Base-by-base conservation (phyloP, 2,113 vertebrate genomes). In the Seriola aureovittata region DNA sequence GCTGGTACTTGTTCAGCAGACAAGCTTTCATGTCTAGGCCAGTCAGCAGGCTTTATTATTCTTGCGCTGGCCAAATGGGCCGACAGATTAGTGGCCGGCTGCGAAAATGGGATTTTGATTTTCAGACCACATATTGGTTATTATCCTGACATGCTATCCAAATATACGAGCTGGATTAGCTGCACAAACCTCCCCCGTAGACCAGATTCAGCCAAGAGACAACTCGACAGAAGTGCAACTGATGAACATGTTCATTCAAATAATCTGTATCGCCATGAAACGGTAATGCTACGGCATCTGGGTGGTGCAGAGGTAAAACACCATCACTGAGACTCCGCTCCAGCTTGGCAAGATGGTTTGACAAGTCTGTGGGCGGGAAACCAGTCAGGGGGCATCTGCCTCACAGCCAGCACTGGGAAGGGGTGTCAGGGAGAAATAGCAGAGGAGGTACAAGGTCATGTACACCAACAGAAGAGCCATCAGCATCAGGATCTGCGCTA, bases 21-120 rank as follows among this genome's bases (percentile, higher is more conserved):
- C 62, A 44, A 50, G 73, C 67, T 81, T 82, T 81, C 55, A 36
- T 32, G n/a, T 55, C 76, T 29, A 70, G 46, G 63, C 34, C 70
- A 59, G 25, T 87, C 57, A 60, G 77, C 17, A 7, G 48, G 58
- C 25, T 71, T 78, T 55, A 57, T 62, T 60, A 74, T 60, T 73
- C 46, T 64, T 64, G 63, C 50, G 1, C 38, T 0, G 57, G 62
- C 78, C 78, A 82, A 87, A 91, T 66, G 68, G 76, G 59, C 60
- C 62, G 11, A n/a, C 42, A 76, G 84, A 89, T 78, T 55, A 62
- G 78, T 13, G 62, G 63, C 40, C 75, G 58, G 60, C 87, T 82
- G 84, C 29, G 65, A 86, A 80, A 79, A 89, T 76, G 63, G 23
- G 75, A 62, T 66, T 86, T 78, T 66, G 58, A 86, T 81, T 79